Conservation (phyloP, 2,888 invertebrate genomes). For the Lacanobia wlatinum region DNA sequence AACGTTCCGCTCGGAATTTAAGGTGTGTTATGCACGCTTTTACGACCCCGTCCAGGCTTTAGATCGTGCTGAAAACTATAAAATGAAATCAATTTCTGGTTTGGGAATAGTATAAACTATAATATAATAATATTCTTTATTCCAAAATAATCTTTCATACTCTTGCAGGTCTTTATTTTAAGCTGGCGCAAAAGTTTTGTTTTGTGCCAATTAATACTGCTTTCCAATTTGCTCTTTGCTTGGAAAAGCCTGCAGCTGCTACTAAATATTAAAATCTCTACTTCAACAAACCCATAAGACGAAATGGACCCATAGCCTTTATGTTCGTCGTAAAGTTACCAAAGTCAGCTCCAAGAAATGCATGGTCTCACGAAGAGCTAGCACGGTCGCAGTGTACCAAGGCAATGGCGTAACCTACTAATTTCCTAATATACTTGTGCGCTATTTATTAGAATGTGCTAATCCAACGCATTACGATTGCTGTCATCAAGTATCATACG, state of each 20-base stretch:
- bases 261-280: not conserved
- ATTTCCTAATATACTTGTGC: conserved; percentile 43
- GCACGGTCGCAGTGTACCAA: not conserved
- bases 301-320: not conserved
- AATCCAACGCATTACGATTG: conserved; percentile 40
- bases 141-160: not conserved
- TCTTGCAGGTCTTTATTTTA: not conserved
- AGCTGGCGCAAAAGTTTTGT: not conserved
- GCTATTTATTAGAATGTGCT: conserved; percentile 43
- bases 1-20: conserved; percentile 7
- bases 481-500: conserved; percentile 36
- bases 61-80: conserved; percentile 21
- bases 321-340: not conserved
- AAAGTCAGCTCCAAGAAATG: not conserved
- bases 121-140: conserved; percentile 10
- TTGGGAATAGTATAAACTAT: not conserved
- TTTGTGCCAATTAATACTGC: not conserved
- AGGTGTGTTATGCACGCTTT: conserved; percentile 20
- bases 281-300: not conserved
- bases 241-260: not conserved
- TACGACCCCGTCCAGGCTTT: conserved; percentile 15
- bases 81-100: conserved; percentile 36
- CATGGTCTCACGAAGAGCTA: not conserved
- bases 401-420: conserved; percentile 25
- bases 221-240: conserved; percentile 1